These are phyloP conservation scores for Shinisaurus crocodilurus DNA, from an alignment of 2,113 vertebrate species.

Conservation along the genomic window DNA sequence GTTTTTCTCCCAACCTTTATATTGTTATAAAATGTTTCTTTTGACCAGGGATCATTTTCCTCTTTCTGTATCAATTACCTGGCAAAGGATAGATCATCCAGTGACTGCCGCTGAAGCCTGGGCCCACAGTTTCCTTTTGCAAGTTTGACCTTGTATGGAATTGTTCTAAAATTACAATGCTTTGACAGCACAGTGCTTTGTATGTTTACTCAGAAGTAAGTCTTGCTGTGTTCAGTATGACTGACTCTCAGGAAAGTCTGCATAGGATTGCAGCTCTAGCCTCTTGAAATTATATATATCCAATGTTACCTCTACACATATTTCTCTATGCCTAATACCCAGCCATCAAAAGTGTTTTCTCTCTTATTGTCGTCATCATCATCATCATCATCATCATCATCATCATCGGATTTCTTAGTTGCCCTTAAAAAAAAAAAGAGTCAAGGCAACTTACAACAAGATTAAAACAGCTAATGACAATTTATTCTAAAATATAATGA, in stretches of 20 bases:
- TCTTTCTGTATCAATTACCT: constrained; percentile 12
- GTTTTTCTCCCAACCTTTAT: background rate
- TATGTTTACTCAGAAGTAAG: background rate
- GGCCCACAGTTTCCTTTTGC: background rate
- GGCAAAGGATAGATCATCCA: background rate
- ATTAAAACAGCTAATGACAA: no score
- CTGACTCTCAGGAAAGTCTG: background rate
- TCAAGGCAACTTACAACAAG: no score
- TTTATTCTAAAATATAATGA: no score
- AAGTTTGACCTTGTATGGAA: background rate
- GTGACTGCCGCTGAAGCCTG: background rate
- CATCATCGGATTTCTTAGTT: no score
- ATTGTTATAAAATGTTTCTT: background rate
- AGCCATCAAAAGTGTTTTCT: background rate
- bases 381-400: no score
- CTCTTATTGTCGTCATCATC: background rate
- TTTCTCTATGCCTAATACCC: background rate
- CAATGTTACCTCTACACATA: background rate
- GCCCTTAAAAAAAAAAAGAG: no score
- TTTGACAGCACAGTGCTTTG: background rate
- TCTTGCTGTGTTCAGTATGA: background rate
- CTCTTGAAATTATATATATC: background rate
- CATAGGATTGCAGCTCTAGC: background rate
- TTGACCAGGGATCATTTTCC: background rate
- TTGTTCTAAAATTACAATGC: background rate